A percentile compares a stretch with the other conserved stretches of the same genome.
Conservation (phyloP, 2,113 vertebrate species). For the Percina caprodes region DNA sequence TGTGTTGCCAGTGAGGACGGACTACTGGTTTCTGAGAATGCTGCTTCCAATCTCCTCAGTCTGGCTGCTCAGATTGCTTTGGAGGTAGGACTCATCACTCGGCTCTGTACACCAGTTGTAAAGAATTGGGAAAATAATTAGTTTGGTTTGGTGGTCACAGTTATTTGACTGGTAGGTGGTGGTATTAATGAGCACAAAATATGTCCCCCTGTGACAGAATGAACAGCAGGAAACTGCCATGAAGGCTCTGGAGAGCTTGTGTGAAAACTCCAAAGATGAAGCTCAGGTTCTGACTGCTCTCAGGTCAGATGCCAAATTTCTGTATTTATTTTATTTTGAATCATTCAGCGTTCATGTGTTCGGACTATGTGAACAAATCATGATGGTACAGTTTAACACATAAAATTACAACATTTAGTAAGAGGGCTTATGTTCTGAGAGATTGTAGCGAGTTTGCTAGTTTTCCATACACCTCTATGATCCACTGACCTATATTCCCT, state of each 20-base stretch:
- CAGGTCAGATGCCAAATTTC: slow-evolving; percentile 79
- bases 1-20: slow-evolving; percentile 64
- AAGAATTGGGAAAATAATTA: background rate
- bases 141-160: background rate
- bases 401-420: slow-evolving; percentile 15
- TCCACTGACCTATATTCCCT: slow-evolving; percentile 77
- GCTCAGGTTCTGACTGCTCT: slow-evolving; percentile 86
- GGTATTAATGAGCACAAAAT: slow-evolving; percentile 23
- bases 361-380: background rate
- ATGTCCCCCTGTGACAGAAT: slow-evolving; percentile 83
- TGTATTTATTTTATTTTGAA: background rate
- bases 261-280: slow-evolving; percentile 84
- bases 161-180: slow-evolving; percentile 1
- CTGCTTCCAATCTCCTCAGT: slow-evolving; percentile 83
- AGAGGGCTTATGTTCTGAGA: slow-evolving; percentile 31
- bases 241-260: slow-evolving; percentile 89
- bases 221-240: slow-evolving; percentile 84
- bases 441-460: slow-evolving; percentile 39
- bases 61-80: slow-evolving; percentile 92
- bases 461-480: slow-evolving; percentile 64
- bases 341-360: background rate
- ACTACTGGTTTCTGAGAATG: slow-evolving; percentile 72
- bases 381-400: slow-evolving; percentile 27
- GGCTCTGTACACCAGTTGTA: background rate
- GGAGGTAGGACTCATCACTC: slow-evolving; percentile 82